Conservation (phyloP, 2,113 vertebrate species). For the Datnioides undecimradiatus region DNA sequence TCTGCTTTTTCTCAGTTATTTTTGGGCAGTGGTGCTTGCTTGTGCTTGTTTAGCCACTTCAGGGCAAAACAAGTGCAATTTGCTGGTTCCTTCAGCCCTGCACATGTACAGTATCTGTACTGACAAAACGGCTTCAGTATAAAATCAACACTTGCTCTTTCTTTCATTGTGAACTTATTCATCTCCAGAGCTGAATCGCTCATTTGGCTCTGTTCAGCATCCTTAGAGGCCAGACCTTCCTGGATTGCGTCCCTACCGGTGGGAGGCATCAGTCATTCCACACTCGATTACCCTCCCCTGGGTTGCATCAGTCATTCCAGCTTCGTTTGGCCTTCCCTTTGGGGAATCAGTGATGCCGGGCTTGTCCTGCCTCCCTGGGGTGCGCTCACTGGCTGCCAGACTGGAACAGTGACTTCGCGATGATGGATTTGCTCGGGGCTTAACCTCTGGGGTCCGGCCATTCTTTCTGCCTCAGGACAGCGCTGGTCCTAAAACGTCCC, state of each 20-base stretch:
- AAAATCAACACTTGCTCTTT: background rate
- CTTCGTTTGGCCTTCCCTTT: slow-evolving; percentile 72
- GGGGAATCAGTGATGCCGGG: slow-evolving; percentile 65
- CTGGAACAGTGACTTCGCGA: slow-evolving; percentile 65
- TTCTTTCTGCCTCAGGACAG: slow-evolving; percentile 40
- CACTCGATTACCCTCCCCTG: slow-evolving; percentile 71
- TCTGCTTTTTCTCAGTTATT: slow-evolving; percentile 11
- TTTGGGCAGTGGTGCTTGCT: background rate
- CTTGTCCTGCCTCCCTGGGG: slow-evolving; percentile 66
- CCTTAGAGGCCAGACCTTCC: slow-evolving; percentile 22
- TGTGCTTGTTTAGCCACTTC: slow-evolving; percentile 5
- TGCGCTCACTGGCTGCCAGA: slow-evolving; percentile 50
- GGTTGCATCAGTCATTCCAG: slow-evolving; percentile 75
- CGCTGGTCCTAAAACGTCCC: slow-evolving; percentile 5
- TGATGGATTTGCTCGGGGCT: slow-evolving; percentile 75
- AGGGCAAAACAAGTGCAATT: slow-evolving; percentile 10
- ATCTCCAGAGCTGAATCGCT: background rate
- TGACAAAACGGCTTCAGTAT: no score
- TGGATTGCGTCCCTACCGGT: slow-evolving; percentile 26
- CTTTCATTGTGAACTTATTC: background rate
- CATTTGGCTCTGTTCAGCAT: slow-evolving; percentile 28
- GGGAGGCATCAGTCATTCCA: slow-evolving; percentile 69
- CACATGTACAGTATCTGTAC: background rate
- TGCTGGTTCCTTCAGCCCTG: background rate
- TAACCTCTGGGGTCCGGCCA: slow-evolving; percentile 40